A percentile compares a stretch with the other conserved stretches of the same genome.
Evolutionary conservation across 2,113 vertebrate species (phyloP).

Genomic region (Garra rufa): DNA sequence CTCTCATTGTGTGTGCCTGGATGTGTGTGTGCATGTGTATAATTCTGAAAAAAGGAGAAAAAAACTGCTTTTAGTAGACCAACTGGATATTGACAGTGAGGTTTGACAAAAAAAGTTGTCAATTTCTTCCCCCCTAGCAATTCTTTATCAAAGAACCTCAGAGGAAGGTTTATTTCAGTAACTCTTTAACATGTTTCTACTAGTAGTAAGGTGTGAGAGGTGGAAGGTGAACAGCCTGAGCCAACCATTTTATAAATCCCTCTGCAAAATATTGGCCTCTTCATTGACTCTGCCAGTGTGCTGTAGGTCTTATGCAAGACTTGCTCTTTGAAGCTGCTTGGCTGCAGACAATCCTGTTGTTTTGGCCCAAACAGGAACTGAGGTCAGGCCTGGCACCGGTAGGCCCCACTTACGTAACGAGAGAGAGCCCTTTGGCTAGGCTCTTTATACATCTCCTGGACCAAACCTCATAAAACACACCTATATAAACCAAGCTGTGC

Average conservation of each 20-base stretch:
- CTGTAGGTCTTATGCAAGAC: slow-evolving; percentile 30
- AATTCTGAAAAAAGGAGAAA: not conserved
- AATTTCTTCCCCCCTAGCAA: not conserved
- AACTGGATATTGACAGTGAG: not conserved
- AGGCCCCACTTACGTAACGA: slow-evolving; percentile 31
- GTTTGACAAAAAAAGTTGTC: not conserved
- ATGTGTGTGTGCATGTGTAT: slow-evolving; percentile 39
- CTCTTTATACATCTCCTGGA: slow-evolving; percentile 48
- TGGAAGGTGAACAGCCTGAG: not conserved
- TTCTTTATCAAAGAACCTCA: not conserved
- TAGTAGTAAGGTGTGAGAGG: not conserved
- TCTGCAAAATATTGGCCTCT: not conserved
- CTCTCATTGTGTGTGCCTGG: slow-evolving; percentile 45
- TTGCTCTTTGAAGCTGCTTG: slow-evolving; percentile 30
- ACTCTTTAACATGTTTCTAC: too few species aligned
- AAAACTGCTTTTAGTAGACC: not conserved
- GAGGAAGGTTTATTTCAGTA: not conserved
- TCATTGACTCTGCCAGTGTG: slow-evolving; percentile 5
- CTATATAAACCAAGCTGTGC: slow-evolving; percentile 43
- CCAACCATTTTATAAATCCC: slow-evolving; percentile 24
- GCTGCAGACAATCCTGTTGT: slow-evolving; percentile 33
- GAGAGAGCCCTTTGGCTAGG: slow-evolving; percentile 39
- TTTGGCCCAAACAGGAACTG: slow-evolving; percentile 42
- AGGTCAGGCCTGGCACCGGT: slow-evolving; percentile 34
- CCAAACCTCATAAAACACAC: slow-evolving; percentile 42